Conservation (phyloP, 2,113 vertebrate genomes). For the Camelus dromedarius region DNA sequence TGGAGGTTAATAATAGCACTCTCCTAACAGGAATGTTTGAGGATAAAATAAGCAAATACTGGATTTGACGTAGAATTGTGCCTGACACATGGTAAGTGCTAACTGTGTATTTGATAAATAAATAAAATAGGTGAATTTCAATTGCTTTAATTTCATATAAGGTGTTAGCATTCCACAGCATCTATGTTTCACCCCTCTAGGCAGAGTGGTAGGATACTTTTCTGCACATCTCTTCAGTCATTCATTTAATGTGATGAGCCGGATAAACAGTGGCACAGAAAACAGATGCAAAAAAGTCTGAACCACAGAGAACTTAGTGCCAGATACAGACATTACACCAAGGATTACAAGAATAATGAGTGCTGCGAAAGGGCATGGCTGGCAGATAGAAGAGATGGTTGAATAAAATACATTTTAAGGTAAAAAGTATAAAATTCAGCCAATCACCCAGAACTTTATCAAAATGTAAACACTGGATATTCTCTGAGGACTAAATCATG, state of each 20-base stretch:
- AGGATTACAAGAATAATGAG: background rate
- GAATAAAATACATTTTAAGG: background rate
- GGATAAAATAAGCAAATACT: background rate
- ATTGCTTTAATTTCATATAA: background rate
- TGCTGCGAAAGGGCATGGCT: background rate
- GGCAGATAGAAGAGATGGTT: background rate
- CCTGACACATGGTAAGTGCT: background rate
- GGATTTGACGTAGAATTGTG: background rate
- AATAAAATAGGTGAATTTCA: slow-evolving; percentile 16
- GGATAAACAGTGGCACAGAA: background rate
- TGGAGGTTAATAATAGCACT: background rate
- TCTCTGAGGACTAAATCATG: background rate
- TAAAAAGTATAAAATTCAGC: background rate
- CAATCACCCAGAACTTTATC: background rate
- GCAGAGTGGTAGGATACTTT: background rate
- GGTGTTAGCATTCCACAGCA: background rate
- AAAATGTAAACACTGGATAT: background rate
- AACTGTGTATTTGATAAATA: background rate
- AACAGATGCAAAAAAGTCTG: background rate
- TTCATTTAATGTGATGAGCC: background rate
- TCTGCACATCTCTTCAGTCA: background rate
- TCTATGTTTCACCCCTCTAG: background rate
- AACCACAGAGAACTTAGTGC: background rate
- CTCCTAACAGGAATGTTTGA: background rate
- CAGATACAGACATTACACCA: background rate